Evolutionary conservation across 2,797 vertebrate species (phyloP).

Genomic region (Xyrichtys novacula): DNA sequence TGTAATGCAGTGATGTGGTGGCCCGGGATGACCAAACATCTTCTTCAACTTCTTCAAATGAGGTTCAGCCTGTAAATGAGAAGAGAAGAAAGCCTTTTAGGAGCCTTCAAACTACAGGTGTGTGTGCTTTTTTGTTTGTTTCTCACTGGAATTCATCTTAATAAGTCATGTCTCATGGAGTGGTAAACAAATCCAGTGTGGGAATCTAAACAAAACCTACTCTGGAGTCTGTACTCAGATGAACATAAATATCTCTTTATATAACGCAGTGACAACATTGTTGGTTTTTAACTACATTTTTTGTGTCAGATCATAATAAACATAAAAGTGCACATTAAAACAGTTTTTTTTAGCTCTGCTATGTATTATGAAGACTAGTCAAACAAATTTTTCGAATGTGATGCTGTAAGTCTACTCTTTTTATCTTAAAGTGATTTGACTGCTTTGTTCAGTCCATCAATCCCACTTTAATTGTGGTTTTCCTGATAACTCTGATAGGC

Average conservation of each 20-base stretch:
- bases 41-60: background rate
- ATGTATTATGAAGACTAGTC: too few relatives aligned
- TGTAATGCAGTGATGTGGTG: background rate
- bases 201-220: conserved; percentile 34
- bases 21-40: background rate
- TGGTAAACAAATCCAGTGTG: conserved; percentile 6
- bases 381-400: too few relatives aligned
- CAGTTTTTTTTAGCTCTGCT: background rate
- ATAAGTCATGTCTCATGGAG: conserved; percentile 10
- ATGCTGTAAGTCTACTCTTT: background rate
- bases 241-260: background rate
- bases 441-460: background rate
- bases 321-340: background rate
- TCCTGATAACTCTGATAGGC: background rate
- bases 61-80: conserved; percentile 12
- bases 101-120: conserved; percentile 42
- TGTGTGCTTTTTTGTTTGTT: background rate
- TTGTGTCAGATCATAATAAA: background rate
- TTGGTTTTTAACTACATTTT: background rate
- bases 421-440: background rate
- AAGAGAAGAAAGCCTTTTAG: background rate
- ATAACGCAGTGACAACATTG: background rate
- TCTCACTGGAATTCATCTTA: conserved; percentile 1
- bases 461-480: background rate
- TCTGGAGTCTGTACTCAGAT: background rate